Evolutionary conservation across 1,140 invertebrate genomes (phyloP).

Genomic region (Philopotamus ludificatus): DNA sequence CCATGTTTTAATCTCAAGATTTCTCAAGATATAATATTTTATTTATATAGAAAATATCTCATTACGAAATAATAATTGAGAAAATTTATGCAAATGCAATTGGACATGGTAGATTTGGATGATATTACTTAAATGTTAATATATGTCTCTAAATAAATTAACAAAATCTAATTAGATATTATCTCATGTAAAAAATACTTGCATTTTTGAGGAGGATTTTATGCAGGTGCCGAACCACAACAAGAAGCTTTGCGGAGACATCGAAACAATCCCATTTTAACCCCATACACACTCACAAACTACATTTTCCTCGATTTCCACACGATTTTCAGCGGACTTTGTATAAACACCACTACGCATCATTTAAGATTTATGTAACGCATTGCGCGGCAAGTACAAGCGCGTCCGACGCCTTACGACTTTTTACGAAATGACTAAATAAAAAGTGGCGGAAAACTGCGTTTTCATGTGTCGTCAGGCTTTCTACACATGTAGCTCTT

Average conservation of each 20-base stretch:
- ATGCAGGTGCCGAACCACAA: constrained; percentile 34
- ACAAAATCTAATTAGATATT: too few species aligned
- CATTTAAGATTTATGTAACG: background rate
- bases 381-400: background rate
- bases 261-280: too few species aligned
- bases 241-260: constrained; percentile 33
- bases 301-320: background rate
- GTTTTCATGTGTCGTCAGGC: constrained; percentile 33
- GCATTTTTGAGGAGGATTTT: constrained; percentile 37
- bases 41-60: too few species aligned
- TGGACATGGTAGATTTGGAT: too few species aligned
- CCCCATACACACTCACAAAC: too few species aligned
- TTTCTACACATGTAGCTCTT: constrained; percentile 37
- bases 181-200: too few species aligned
- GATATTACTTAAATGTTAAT: too few species aligned
- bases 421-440: constrained; percentile 6
- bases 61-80: too few species aligned
- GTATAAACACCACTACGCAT: background rate
- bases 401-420: background rate
- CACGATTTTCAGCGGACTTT: background rate
- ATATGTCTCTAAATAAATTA: too few species aligned
- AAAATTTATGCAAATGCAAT: too few species aligned
- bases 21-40: too few species aligned
- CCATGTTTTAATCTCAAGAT: too few species aligned
- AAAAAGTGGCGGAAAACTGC: background rate